phyloP scores from a whole-genome alignment of 2,888 invertebrate genomes.

The Epirrhoe tristata region DNA sequence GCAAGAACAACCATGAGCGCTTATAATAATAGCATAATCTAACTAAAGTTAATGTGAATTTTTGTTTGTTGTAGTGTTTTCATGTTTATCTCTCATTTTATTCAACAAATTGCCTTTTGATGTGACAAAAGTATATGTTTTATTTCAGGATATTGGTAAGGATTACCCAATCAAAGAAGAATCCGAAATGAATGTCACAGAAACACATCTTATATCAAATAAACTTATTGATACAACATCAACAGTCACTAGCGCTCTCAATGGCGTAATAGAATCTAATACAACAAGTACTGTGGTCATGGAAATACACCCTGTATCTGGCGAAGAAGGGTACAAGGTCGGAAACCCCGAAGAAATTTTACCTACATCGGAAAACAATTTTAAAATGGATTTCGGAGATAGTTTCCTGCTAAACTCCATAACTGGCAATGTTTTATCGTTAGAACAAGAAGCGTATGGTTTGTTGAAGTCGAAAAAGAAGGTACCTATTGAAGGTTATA shows the following conservation, averaged over 20 bases:
- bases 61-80: no score
- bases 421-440: conserved; percentile 70
- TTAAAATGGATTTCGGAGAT: conserved; percentile 55
- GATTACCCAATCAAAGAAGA: conserved; percentile 67
- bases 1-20: no score
- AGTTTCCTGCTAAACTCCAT: conserved; percentile 77
- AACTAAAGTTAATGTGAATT: no score
- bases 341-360: conserved; percentile 73
- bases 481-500: conserved; percentile 38
- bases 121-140: conserved; percentile 1
- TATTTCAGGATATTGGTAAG: conserved; percentile 36
- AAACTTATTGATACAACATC: conserved; percentile 73
- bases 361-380: conserved; percentile 56
- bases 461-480: conserved; percentile 63
- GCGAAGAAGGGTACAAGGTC: conserved; percentile 52
- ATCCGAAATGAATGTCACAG: conserved; percentile 65
- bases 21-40: no score
- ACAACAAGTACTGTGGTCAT: conserved; percentile 73
- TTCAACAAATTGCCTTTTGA: not conserved
- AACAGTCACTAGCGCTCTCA: conserved; percentile 64
- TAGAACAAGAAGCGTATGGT: conserved; percentile 76
- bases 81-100: no score
- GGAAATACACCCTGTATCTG: conserved; percentile 69
- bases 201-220: conserved; percentile 75
- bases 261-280: conserved; percentile 66